These are phyloP conservation scores for Halichoerus grypus DNA, from an alignment of 2,113 vertebrate species.

Conservation along the genomic window DNA sequence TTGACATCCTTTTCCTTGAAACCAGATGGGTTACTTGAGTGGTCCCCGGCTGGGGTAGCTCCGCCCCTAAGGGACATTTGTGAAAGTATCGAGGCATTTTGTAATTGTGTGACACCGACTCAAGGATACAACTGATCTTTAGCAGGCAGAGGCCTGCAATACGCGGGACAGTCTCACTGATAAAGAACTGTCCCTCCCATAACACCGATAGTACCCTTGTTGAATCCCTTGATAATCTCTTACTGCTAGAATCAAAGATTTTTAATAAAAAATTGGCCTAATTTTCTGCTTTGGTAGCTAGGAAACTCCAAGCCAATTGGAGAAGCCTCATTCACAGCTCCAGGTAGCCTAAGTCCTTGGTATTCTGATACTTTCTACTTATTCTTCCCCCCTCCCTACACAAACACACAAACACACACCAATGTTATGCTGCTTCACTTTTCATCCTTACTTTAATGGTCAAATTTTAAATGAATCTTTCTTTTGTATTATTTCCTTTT, in stretches of 20 bases:
- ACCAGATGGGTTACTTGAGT: neutral
- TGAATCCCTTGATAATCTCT: neutral
- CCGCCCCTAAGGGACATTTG: neutral
- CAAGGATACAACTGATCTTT: neutral
- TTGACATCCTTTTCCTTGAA: neutral
- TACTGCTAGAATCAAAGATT: neutral
- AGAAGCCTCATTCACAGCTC: neutral
- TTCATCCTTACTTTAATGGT: neutral
- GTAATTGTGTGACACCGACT: neutral
- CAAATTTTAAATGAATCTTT: constrained; percentile 29
- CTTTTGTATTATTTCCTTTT: neutral
- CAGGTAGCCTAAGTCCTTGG: neutral
- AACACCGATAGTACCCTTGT: rapidly evolving
- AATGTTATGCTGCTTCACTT: neutral
- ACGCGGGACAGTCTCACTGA: neutral
- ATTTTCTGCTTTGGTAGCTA: constrained; percentile 39
- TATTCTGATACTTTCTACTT: neutral
- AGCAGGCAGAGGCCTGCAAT: neutral
- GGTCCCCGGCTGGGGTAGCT: neutral
- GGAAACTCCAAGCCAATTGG: neutral
- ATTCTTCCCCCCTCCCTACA: neutral
- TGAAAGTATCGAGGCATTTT: neutral
- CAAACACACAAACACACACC: neutral
- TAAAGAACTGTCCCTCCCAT: neutral
- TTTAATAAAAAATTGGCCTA: neutral